Evolutionary conservation across 2,113 vertebrate species (phyloP).

Genomic region (Corvus moneduloides): DNA sequence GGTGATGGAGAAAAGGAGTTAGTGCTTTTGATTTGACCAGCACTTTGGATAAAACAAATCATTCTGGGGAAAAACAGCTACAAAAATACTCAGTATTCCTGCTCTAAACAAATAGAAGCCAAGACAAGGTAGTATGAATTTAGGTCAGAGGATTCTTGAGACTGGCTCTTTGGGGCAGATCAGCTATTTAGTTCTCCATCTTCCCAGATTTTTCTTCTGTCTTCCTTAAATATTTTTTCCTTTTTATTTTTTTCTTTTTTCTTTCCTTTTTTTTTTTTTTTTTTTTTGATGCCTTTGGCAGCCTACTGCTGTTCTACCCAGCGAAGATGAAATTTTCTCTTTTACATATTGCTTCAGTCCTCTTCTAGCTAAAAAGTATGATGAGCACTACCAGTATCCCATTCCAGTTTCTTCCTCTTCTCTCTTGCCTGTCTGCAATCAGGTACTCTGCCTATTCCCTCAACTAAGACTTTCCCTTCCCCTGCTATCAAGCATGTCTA

Average conservation of each 20-base stretch:
- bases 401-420: neutral
- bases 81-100: neutral
- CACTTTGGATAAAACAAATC: neutral
- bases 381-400: fast-evolving
- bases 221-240: neutral
- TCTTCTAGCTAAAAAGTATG: neutral
- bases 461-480: neutral
- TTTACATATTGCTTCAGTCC: neutral
- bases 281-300: neutral
- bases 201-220: neutral
- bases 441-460: neutral
- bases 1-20: neutral
- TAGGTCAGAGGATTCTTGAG: neutral
- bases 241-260: too few relatives aligned
- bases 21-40: neutral
- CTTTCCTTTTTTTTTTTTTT: fast-evolving
- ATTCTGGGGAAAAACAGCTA: neutral
- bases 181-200: neutral
- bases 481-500: neutral
- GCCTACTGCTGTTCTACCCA: neutral
- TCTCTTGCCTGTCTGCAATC: neutral
- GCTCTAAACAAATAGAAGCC: neutral
- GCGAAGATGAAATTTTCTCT: neutral
- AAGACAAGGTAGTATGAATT: neutral
- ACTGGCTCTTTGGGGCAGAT: neutral